These are phyloP conservation scores for Chymomyza fuscimana DNA, from an alignment of 2,888 invertebrate genomes.

Conservation along the genomic window DNA sequence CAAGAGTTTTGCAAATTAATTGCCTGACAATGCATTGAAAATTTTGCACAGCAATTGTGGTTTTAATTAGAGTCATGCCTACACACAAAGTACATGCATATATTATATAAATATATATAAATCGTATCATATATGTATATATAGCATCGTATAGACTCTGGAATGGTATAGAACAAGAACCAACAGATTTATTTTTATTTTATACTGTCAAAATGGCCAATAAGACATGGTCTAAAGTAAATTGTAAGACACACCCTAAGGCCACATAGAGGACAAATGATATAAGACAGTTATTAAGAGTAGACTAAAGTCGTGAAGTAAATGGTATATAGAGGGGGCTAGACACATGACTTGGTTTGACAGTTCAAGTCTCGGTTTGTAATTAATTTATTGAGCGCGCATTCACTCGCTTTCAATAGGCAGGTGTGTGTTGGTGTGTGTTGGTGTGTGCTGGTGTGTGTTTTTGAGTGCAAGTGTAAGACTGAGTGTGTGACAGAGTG, in stretches of 20 bases:
- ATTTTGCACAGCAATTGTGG: constrained; percentile 13
- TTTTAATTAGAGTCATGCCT: constrained; percentile 24
- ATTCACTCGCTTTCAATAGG: constrained; percentile 48
- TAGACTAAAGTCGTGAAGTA: neutral
- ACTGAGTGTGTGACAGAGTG: constrained; percentile 9
- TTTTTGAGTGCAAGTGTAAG: constrained; percentile 14
- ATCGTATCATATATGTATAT: neutral
- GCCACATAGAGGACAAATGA: neutral
- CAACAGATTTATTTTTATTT: constrained; percentile 15
- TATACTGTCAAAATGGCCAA: constrained; percentile 35
- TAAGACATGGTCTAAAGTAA: neutral
- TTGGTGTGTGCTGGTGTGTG: neutral
- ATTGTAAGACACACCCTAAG: neutral
- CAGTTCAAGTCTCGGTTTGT: constrained; percentile 50
- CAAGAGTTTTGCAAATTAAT: constrained; percentile 16
- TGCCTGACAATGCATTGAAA: constrained; percentile 9
- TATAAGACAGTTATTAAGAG: neutral
- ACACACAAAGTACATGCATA: neutral
- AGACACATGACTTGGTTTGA: constrained; percentile 35
- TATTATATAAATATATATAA: neutral
- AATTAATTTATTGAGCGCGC: constrained; percentile 69
- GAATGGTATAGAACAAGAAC: neutral
- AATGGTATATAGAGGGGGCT: neutral
- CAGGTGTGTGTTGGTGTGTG: neutral
- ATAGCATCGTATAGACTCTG: neutral